Conservation (phyloP, 1,140 invertebrate genomes). For the Cydia strobilella region DNA sequence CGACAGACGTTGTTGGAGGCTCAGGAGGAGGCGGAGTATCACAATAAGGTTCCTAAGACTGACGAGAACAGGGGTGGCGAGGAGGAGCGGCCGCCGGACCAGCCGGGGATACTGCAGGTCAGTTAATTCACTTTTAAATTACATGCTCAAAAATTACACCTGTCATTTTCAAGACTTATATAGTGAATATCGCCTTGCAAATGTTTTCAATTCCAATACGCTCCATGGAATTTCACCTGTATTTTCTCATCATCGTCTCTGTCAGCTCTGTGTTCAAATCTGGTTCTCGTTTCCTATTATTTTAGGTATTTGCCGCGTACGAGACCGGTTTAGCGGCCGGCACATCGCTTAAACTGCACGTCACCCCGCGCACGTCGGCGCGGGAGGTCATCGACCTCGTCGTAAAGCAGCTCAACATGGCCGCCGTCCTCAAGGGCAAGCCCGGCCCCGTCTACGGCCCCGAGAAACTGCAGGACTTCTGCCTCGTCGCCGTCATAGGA, state of each 20-base stretch:
- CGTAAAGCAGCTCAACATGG: conserved; percentile 96
- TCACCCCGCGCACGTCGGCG: conserved; percentile 93
- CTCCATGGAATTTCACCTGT: too few relatives aligned
- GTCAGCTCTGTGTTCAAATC: conserved; percentile 19
- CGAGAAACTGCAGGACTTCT: conserved; percentile 92
- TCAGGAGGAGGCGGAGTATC: conserved; percentile 64
- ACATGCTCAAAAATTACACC: background rate
- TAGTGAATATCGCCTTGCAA: too few relatives aligned
- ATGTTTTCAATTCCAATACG: too few relatives aligned
- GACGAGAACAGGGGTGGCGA: conserved; percentile 52
- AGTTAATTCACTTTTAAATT: background rate
- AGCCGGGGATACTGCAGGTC: conserved; percentile 73
- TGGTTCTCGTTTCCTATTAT: conserved; percentile 18
- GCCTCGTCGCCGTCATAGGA: conserved; percentile 96
- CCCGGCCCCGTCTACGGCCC: conserved; percentile 91
- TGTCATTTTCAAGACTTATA: too few relatives aligned
- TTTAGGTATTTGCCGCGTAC: conserved; percentile 96
- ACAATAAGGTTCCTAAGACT: conserved; percentile 76
- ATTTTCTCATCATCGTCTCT: background rate
- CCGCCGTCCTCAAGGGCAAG: conserved; percentile 91
- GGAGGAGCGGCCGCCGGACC: conserved; percentile 52
- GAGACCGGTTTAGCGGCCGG: conserved; percentile 95
- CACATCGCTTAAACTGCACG: conserved; percentile 95
- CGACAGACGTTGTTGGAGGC: conserved; percentile 65
- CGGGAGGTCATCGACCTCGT: conserved; percentile 96